Conservation (phyloP, 2,888 invertebrate genomes). For the Cyclophora punctaria region DNA sequence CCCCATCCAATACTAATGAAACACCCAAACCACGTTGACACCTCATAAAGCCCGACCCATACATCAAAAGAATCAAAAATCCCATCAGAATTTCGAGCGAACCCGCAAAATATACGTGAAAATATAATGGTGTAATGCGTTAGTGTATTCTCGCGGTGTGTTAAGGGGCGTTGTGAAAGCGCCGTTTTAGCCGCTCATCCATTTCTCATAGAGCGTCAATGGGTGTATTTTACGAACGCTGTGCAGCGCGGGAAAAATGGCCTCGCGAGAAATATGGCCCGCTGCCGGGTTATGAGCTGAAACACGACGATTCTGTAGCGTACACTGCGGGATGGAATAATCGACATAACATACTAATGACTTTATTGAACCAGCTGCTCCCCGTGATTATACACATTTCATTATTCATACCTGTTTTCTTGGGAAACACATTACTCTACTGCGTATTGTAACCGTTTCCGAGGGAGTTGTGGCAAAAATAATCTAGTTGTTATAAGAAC, state of each 20-base stretch:
- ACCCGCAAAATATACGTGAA: no score
- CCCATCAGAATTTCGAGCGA: no score
- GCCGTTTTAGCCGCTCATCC: constrained; percentile 6
- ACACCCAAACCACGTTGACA: no score
- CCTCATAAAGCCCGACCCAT: no score
- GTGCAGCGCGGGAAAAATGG: background rate
- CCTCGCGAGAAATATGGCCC: constrained; percentile 1
- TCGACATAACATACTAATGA: no score
- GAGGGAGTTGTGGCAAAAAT: no score
- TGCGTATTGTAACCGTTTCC: background rate
- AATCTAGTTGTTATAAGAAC: background rate
- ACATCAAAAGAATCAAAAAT: no score
- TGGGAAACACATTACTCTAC: background rate
- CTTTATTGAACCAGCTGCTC: no score
- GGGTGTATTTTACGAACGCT: constrained; percentile 9
- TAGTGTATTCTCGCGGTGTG: background rate
- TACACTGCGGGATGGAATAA: background rate
- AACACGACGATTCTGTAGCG: constrained; percentile 2
- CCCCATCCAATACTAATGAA: no score
- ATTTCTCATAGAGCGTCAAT: constrained; percentile 10
- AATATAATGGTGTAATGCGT: background rate
- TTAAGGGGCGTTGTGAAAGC: background rate
- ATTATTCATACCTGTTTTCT: background rate
- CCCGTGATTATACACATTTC: background rate
- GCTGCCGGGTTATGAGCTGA: constrained; percentile 1